Evolutionary conservation across 2,113 vertebrate species (phyloP), one percentile per base, ranked within the genome.

Genomic region (Anarhynchus alexandrinus): DNA sequence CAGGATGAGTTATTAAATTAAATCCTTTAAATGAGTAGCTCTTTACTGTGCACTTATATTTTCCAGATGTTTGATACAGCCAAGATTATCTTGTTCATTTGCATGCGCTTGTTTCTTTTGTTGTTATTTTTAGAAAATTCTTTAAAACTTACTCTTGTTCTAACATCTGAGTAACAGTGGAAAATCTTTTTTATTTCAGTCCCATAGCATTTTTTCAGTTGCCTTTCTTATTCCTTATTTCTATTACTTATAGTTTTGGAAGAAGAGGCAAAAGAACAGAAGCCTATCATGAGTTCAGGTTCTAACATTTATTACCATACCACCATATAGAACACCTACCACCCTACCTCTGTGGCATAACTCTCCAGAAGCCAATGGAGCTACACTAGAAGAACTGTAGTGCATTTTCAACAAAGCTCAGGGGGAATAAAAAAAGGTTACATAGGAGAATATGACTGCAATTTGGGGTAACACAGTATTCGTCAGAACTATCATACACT

Each of bases 1-100:
- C 2, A 7, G 51, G 73, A 64, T 40, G 66, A 85, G 49, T 91
- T 91, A 93, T 90, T 82, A 81, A 80, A 82, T 89, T 82, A 86
- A 95, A 88, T 76, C 40, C 49, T 65, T 45, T 52, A 90, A 87
- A 78, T 40, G 13, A 81, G 45, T 40, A 79, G 82, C 55, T 94
- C 82, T 96, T 90, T 57, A 88, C n/a, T 76, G 83, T 59, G 26
- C 2, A 1, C n/a, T 95, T 89, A 82, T 17, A 59, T 92, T 91
- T 94, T 94, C 88, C 86, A 95, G 86, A 92, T 96, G 90, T 76
- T 95, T 76, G 72, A 67, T 89, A 84, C 26, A 76, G 66, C 42
- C 47, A 76, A 82, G 84, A 82, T 79, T 59, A 84, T 65, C 61
- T 34, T 42, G 36, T 64, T 84, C 40, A 71, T 92, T 93, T 92